A percentile compares a stretch with the other conserved stretches of the same genome.
Conservation (phyloP, 2,113 vertebrate species). For the Mirza zaza region DNA sequence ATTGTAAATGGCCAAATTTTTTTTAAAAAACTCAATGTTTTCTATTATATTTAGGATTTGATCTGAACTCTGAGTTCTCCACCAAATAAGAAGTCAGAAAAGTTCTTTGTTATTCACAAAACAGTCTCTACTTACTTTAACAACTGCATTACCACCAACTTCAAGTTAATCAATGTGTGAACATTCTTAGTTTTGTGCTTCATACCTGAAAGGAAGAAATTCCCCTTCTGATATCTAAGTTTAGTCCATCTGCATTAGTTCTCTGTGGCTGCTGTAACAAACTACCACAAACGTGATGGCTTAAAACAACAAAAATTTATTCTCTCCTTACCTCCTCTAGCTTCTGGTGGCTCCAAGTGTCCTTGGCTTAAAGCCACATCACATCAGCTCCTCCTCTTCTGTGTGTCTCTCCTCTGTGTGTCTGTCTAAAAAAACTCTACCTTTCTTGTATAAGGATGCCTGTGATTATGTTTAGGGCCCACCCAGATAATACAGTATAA, state of each 20-base stretch:
- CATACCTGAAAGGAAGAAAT: neutral
- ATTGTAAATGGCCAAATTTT: slow-evolving; percentile 14
- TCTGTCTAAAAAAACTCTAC: neutral
- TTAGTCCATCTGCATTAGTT: neutral
- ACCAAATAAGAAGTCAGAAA: slow-evolving; percentile 26
- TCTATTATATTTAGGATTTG: neutral
- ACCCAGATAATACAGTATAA: neutral
- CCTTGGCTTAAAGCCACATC: neutral
- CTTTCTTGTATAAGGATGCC: no score
- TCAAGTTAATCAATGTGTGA: neutral
- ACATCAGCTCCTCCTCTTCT: neutral
- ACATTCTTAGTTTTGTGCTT: neutral
- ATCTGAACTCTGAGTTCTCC: neutral
- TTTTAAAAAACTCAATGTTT: neutral
- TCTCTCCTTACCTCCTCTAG: neutral
- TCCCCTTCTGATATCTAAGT: neutral
- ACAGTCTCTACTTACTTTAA: neutral
- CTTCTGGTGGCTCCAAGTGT: neutral
- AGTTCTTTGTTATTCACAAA: neutral
- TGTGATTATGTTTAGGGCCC: neutral
- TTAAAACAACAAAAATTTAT: neutral
- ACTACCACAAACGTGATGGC: neutral
- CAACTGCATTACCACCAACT: neutral
- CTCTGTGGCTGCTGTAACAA: neutral
- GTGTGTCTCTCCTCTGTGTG: neutral